Base-by-base conservation (phyloP, 2,888 invertebrate genomes). In the Latrodectus elegans region DNA sequence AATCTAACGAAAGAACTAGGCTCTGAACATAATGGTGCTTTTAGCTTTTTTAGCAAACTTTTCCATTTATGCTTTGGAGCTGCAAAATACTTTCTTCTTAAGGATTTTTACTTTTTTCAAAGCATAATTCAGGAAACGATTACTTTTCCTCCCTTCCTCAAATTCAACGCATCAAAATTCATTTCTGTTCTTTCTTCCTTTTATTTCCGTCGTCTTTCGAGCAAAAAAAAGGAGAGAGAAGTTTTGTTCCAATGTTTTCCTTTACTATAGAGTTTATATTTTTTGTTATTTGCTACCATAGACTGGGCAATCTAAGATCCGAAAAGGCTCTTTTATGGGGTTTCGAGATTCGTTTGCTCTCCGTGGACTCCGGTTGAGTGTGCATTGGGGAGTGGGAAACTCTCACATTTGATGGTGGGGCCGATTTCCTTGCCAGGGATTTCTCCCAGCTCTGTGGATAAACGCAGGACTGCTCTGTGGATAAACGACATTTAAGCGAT, bases 401-500 rank as follows among this genome's bases (percentile, higher is more conserved):
- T 38, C 38, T 75, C 55, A 79, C 55, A 71, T 79, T 79, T 70
- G 78, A 79, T 51, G 70, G 60, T 53, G 78, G 22, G 38, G 49
- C 70, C 78, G 71, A 71, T 79, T 79, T 60, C 71, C 60, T 15
- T 8, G 78, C 26, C 6, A 12, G 52, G 14, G 70, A 79, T 22
- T 15, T 77, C 67, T 84, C 77, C 72, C 53, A n/a, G 78, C 52
- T 77, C 65, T 49, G 22, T 53, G 26, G 65, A 77, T 84, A 84
- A 84, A 72, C 73, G 74, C 65, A 15, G n/a, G 72, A 55, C 53
- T 53, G 53, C 76, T 76, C 72, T 55, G 53, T 70, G 76, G 76
- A 76, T 83, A 83, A 83, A 71, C 70, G 83, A 77, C 76, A 55
- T 71, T 84, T 72, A 82, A 82, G 71, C 82, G 74, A 82, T 82